Conservation (phyloP, 1,140 invertebrate genomes). For the Nasonia giraulti region DNA sequence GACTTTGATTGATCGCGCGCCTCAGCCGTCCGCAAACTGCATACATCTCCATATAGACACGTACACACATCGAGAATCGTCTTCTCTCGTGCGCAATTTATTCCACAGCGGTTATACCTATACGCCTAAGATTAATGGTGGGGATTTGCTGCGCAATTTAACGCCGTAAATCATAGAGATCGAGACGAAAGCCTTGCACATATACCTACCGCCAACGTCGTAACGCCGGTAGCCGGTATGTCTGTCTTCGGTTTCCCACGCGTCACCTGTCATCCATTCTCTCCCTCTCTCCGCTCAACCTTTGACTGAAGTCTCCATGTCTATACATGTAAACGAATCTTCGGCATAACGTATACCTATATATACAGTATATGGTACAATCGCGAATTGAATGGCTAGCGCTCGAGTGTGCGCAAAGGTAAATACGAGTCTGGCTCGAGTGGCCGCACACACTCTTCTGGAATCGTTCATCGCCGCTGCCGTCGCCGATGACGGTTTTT, state of each 20-base stretch:
- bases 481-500: not conserved
- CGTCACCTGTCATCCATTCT: slow-evolving; percentile 40
- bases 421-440: too few species aligned
- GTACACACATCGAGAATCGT: not conserved
- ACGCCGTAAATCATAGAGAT: slow-evolving; percentile 44
- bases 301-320: not conserved
- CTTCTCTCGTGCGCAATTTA: slow-evolving; percentile 31
- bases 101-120: slow-evolving; percentile 13
- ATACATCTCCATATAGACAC: not conserved
- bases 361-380: too few species aligned
- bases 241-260: slow-evolving; percentile 36
- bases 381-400: not conserved
- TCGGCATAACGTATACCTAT: not conserved
- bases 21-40: not conserved
- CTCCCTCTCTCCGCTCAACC: not conserved
- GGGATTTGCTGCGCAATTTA: slow-evolving; percentile 45
- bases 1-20: slow-evolving; percentile 24
- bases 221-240: not conserved
- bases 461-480: too few species aligned
- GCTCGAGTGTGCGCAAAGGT: not conserved
- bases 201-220: not conserved
- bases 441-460: too few species aligned
- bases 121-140: slow-evolving; percentile 41
- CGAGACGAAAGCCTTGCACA: not conserved
- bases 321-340: not conserved